phyloP scores from a whole-genome alignment of 2,113 vertebrate species.

The Ursus arctos region DNA sequence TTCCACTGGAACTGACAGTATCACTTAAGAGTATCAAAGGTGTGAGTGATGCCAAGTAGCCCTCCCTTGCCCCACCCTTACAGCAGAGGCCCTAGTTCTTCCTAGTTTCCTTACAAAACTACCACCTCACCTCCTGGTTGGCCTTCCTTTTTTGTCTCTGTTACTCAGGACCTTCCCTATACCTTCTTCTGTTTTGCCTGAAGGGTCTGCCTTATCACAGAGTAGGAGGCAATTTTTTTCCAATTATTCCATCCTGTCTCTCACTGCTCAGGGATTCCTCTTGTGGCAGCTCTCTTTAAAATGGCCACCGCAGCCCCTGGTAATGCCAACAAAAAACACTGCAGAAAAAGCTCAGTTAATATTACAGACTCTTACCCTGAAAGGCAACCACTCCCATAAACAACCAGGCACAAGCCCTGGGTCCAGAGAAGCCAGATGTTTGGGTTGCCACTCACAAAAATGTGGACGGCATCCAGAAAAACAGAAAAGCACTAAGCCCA shows the following conservation, averaged over 20 bases:
- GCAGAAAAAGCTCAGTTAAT: neutral
- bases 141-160: conserved; percentile 9
- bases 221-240: conserved; percentile 63
- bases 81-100: conserved; percentile 7
- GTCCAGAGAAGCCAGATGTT: conserved; percentile 67
- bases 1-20: neutral
- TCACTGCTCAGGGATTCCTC: conserved; percentile 51
- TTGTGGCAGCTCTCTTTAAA: conserved; percentile 45
- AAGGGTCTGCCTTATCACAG: neutral
- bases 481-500: neutral
- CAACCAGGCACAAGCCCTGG: conserved; percentile 27
- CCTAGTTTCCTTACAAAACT: conserved; percentile 23
- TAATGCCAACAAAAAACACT: conserved; percentile 58
- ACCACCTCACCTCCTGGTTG: neutral
- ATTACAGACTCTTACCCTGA: conserved; percentile 9
- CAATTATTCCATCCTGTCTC: conserved; percentile 45
- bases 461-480: conserved; percentile 3
- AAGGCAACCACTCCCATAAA: conserved; percentile 59
- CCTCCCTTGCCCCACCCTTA: neutral
- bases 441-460: conserved; percentile 60
- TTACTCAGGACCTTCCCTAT: neutral
- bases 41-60: neutral
- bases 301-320: conserved; percentile 6
- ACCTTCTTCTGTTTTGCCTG: neutral
- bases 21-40: conserved; percentile 36